A percentile compares a stretch with the other conserved stretches of the same genome.
These are phyloP conservation scores for Esox masquinongy DNA, from an alignment of 2,797 vertebrate species.

Conservation along the genomic window DNA sequence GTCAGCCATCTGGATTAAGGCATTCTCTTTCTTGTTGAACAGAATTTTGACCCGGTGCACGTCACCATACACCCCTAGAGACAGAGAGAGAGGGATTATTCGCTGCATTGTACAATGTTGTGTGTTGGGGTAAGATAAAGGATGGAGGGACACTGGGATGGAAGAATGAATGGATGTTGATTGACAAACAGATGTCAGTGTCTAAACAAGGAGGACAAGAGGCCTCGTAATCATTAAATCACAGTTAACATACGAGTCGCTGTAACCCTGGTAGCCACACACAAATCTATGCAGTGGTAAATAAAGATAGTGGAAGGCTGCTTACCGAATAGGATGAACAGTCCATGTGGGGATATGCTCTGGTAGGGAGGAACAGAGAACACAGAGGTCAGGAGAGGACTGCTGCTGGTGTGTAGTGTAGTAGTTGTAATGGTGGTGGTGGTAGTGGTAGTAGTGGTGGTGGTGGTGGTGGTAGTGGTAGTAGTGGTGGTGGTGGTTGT, in stretches of 20 bases:
- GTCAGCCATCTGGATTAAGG: constrained; percentile 93
- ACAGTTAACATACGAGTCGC: background rate
- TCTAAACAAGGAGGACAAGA: background rate
- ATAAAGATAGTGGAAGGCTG: too few species aligned
- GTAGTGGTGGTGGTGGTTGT: too few species aligned
- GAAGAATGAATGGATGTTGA: background rate
- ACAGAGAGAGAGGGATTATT: background rate
- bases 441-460: too few species aligned
- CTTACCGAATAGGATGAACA: constrained; percentile 91
- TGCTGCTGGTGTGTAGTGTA: background rate
- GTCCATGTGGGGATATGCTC: constrained; percentile 82
- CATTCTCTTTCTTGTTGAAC: constrained; percentile 90
- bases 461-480: too few species aligned
- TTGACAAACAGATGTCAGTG: background rate
- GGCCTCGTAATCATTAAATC: background rate
- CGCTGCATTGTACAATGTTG: background rate
- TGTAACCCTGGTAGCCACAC: background rate
- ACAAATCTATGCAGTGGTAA: background rate
- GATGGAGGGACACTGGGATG: background rate
- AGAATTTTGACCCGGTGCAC: constrained; percentile 93
- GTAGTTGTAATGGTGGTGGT: too few species aligned
- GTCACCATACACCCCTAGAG: constrained; percentile 87
- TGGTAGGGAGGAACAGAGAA: constrained; percentile 51
- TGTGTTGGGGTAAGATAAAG: background rate
- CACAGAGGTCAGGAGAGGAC: background rate